A percentile compares a stretch with the other conserved stretches of the same genome.
These are phyloP conservation scores for Microhierax caerulescens DNA, from an alignment of 2,797 vertebrate genomes.

Conservation along the genomic window DNA sequence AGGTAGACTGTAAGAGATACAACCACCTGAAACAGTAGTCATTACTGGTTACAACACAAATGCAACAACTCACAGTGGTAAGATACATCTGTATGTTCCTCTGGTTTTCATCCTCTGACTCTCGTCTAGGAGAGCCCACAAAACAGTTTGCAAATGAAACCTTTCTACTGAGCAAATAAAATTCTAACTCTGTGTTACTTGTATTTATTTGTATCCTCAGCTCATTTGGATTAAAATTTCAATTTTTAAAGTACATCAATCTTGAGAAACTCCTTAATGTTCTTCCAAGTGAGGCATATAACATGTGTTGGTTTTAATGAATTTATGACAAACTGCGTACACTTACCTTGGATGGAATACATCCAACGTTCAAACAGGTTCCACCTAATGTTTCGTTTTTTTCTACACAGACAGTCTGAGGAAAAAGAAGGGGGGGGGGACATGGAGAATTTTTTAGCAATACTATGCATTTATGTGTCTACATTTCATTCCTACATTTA, in stretches of 20 bases:
- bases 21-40: neutral
- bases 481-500: neutral
- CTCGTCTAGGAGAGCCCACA: neutral
- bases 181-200: neutral
- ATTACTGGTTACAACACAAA: neutral
- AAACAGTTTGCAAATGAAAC: neutral
- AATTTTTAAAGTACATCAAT: neutral
- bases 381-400: constrained; percentile 94
- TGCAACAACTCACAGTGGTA: neutral
- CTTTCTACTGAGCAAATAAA: neutral
- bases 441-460: neutral
- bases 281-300: neutral
- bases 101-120: neutral
- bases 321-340: neutral
- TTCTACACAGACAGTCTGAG: constrained; percentile 93
- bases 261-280: neutral
- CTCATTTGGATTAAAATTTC: neutral
- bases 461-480: no score
- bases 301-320: neutral
- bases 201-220: neutral
- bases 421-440: neutral
- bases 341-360: constrained; percentile 96
- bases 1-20: neutral
- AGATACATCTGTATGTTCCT: neutral
- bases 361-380: constrained; percentile 97